Evolutionary conservation across 2,888 invertebrate species (phyloP).

Genomic region (Subacronicta megacephala): DNA sequence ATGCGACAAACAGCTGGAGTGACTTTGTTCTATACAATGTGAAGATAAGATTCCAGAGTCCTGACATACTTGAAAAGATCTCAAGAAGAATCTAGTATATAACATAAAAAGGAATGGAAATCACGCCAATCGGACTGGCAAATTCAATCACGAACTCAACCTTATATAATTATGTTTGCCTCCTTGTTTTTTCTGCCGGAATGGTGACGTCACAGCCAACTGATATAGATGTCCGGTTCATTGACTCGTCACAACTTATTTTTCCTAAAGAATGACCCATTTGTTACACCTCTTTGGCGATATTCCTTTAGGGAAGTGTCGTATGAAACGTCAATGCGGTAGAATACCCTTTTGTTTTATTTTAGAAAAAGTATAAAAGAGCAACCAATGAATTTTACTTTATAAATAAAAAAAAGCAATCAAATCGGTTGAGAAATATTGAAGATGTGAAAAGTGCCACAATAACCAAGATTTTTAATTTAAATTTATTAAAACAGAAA

Average conservation of each 20-base stretch:
- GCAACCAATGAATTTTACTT: background rate
- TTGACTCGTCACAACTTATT: conserved; percentile 59
- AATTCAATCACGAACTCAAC: conserved; percentile 65
- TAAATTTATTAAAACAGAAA: too few relatives aligned
- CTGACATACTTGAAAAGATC: conserved; percentile 3
- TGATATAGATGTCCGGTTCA: conserved; percentile 51
- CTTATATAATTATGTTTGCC: conserved; percentile 66
- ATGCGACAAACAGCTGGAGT: too few relatives aligned
- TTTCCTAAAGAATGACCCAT: conserved; percentile 54
- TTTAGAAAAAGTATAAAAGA: background rate
- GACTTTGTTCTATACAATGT: too few relatives aligned
- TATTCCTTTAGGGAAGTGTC: conserved; percentile 22
- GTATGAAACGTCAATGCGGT: conserved; percentile 14
- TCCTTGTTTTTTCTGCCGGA: conserved; percentile 54
- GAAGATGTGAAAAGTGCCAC: too few relatives aligned
- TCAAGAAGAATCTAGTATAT: conserved; percentile 5
- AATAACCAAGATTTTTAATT: too few relatives aligned
- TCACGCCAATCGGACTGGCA: conserved; percentile 58
- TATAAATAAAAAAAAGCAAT: too few relatives aligned
- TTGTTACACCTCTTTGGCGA: conserved; percentile 52
- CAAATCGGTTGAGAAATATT: too few relatives aligned
- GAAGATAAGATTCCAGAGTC: background rate
- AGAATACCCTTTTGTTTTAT: background rate
- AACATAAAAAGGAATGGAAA: conserved; percentile 50
- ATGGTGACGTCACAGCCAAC: conserved; percentile 56